Conservation (phyloP, 1,140 invertebrate genomes). For the Episyrphus balteatus region DNA sequence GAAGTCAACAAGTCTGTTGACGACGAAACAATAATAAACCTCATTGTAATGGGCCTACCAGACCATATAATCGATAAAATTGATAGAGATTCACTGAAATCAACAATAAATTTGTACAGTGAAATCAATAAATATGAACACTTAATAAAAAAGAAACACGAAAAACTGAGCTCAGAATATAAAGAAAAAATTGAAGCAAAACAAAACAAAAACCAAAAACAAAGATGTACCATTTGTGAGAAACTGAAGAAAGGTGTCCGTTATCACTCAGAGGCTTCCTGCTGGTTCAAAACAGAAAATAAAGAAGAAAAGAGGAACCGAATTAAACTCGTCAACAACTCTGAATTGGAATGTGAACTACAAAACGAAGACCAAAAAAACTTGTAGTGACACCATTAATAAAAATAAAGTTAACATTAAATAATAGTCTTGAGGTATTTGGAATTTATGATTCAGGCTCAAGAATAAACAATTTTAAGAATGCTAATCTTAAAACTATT, state of each 20-base stretch:
- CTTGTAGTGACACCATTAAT: constrained; percentile 28
- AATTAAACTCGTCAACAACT: constrained; percentile 18
- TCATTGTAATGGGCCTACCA: constrained; percentile 12
- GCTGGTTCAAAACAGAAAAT: constrained; percentile 19
- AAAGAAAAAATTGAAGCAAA: constrained; percentile 11
- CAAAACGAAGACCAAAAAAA: constrained; percentile 23
- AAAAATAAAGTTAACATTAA: constrained; percentile 21
- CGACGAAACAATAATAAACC: constrained; percentile 8
- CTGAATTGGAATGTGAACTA: constrained; percentile 13
- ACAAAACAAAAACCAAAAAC: constrained; percentile 12
- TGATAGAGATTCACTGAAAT: constrained; percentile 9
- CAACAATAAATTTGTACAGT: constrained; percentile 9
- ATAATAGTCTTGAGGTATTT: constrained; percentile 7
- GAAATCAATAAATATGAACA: constrained; percentile 16
- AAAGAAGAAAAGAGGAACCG: constrained; percentile 7
- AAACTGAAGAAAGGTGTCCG: constrained; percentile 15
- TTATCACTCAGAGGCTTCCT: constrained; percentile 18
- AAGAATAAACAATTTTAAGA: not conserved
- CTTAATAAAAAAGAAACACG: constrained; percentile 11
- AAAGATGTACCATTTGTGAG: constrained; percentile 18
- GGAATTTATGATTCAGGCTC: constrained; percentile 27
- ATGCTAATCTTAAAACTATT: constrained; percentile 19
- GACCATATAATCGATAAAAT: constrained; percentile 14
- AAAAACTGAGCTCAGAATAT: constrained; percentile 9
- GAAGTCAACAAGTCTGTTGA: constrained; percentile 11